Percentiles rank a stretch among this genome's conserved stretches.
phyloP scores from a whole-genome alignment of 2,797 vertebrate species.

The Naso thynnoides region DNA sequence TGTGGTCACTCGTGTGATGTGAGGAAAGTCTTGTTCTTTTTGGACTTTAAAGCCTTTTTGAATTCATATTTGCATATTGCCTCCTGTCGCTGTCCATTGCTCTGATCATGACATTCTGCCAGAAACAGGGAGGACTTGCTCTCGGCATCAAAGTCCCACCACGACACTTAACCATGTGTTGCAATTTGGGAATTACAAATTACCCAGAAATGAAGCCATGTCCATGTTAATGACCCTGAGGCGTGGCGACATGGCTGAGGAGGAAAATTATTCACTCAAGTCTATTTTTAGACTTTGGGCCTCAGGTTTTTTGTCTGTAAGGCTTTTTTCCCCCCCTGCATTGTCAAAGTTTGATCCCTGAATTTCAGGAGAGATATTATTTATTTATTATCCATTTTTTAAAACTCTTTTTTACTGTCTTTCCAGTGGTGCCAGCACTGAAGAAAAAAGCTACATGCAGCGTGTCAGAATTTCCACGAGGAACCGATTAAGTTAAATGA shows the following conservation, averaged over 20 bases:
- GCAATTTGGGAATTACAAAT: conserved; percentile 72
- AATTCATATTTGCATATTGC: conserved; percentile 54
- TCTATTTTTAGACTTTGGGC: conserved; percentile 59
- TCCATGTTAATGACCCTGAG: conserved; percentile 71
- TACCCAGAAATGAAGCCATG: conserved; percentile 72
- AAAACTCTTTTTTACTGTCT: not conserved
- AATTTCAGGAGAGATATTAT: conserved; percentile 10
- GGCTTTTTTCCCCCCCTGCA: conserved; percentile 32
- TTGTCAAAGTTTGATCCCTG: conserved; percentile 18
- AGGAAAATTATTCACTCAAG: conserved; percentile 58
- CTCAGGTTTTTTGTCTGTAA: conserved; percentile 39
- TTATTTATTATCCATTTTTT: not conserved
- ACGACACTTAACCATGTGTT: conserved; percentile 73
- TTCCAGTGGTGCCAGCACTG: conserved; percentile 4
- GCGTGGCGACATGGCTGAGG: conserved; percentile 53
- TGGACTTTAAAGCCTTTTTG: conserved; percentile 44
- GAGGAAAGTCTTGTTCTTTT: conserved; percentile 13
- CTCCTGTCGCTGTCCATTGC: conserved; percentile 40
- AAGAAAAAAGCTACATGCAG: conserved; percentile 33
- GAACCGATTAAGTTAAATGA: conserved; percentile 69
- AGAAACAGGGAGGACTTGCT: conserved; percentile 53
- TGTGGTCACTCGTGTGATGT: not conserved
- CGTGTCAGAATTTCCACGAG: conserved; percentile 49
- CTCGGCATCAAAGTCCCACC: conserved; percentile 58
- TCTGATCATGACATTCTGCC: conserved; percentile 61